phyloP scores from a whole-genome alignment of 2,888 invertebrate genomes.

The Pardosa pseudoannulata region DNA sequence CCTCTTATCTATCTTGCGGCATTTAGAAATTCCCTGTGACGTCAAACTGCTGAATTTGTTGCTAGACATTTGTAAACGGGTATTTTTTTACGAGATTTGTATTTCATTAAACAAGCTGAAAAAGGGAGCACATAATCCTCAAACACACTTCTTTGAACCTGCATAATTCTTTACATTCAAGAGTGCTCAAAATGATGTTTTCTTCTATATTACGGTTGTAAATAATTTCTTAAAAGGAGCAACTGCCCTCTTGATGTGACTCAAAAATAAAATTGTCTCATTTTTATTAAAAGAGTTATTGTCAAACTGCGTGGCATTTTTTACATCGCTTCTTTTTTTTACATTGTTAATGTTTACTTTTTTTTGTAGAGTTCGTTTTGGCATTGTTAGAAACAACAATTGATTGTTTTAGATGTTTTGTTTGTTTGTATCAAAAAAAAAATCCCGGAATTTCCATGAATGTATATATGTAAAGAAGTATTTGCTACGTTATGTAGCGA shows the following conservation, averaged over 20 bases:
- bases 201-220: not conserved
- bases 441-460: not conserved
- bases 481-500: slow-evolving; percentile 32
- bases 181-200: not conserved
- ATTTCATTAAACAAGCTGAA: not conserved
- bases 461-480: slow-evolving; percentile 68
- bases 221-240: not conserved
- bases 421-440: slow-evolving; percentile 13
- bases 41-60: not conserved
- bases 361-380: not conserved
- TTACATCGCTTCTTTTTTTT: not conserved
- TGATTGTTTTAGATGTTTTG: slow-evolving; percentile 22
- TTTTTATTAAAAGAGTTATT: not conserved
- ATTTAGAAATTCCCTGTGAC: not conserved
- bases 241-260: not conserved
- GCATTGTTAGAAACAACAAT: not conserved
- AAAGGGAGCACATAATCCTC: not conserved
- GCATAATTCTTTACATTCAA: too few species aligned
- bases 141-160: too few species aligned
- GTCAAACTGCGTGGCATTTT: not conserved
- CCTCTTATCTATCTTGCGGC: too few species aligned
- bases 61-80: slow-evolving; percentile 31
- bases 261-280: not conserved
- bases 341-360: not conserved
- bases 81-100: slow-evolving; percentile 26